Evolutionary conservation across 2,888 invertebrate genomes (phyloP).

Genomic region (Drosophila dives): DNA sequence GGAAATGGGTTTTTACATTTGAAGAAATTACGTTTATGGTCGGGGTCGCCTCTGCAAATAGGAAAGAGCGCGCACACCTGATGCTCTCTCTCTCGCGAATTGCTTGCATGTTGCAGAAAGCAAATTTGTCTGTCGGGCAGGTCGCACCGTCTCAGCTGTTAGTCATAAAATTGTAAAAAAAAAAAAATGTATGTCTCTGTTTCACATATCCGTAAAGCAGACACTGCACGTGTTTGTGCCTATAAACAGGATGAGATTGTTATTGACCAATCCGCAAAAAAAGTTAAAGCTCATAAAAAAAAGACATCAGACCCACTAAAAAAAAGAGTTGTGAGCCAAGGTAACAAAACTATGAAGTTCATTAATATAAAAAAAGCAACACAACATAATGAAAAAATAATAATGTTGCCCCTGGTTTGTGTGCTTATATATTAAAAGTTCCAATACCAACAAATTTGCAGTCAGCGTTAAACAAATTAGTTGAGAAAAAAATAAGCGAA

Average conservation of each 20-base stretch:
- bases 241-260: constrained; percentile 45
- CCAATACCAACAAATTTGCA: constrained; percentile 70
- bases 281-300: constrained; percentile 33
- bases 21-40: constrained; percentile 3
- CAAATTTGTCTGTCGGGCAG: constrained; percentile 36
- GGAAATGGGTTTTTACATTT: constrained; percentile 7
- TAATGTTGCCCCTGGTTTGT: constrained; percentile 57
- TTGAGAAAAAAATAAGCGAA: constrained; percentile 37
- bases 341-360: constrained; percentile 50
- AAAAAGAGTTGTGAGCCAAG: constrained; percentile 52
- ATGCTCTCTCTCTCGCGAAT: constrained; percentile 13
- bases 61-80: constrained; percentile 53
- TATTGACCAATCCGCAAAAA: constrained; percentile 30
- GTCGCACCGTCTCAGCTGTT: constrained; percentile 42
- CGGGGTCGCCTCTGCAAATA: constrained; percentile 3
- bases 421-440: constrained; percentile 28
- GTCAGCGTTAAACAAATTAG: constrained; percentile 72
- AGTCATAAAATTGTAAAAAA: constrained; percentile 38
- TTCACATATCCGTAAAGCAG: constrained; percentile 8
- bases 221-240: constrained; percentile 5
- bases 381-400: constrained; percentile 33
- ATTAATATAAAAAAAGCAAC: constrained; percentile 38
- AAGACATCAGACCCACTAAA: constrained; percentile 28
- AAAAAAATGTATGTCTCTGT: constrained; percentile 41
- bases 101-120: constrained; percentile 33